These are phyloP conservation scores for Ctenodactylus gundi DNA, from an alignment of 2,113 vertebrate genomes.

Conservation along the genomic window DNA sequence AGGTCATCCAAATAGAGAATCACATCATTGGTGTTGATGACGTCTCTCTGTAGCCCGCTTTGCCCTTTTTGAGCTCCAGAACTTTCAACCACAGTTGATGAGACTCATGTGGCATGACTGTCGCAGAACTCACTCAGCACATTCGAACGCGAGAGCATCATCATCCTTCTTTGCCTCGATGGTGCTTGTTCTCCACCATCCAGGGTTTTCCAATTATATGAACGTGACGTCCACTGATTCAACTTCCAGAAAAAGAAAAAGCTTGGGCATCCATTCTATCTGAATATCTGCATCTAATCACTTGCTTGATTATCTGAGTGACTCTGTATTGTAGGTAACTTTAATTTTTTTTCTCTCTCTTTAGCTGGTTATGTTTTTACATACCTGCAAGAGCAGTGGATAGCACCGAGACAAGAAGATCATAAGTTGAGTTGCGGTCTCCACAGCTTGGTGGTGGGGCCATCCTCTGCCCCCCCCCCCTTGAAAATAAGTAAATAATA, in stretches of 20 bases:
- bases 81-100: neutral
- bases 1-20: neutral
- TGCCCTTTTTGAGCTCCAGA: neutral
- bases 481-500: neutral
- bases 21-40: neutral
- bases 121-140: neutral
- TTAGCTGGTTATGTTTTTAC: neutral
- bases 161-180: neutral
- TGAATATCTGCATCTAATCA: neutral
- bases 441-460: neutral
- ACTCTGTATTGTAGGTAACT: neutral
- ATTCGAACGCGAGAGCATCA: neutral
- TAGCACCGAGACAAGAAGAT: neutral
- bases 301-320: neutral
- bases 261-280: neutral
- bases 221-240: neutral
- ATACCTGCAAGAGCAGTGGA: neutral
- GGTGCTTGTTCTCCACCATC: neutral
- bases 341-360: neutral
- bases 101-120: neutral
- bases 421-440: neutral
- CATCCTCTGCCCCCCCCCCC: neutral
- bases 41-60: neutral
- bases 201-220: neutral
- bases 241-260: neutral